A percentile compares a stretch with the other conserved stretches of the same genome.
These are phyloP conservation scores for Rhineura floridana DNA, from an alignment of 2,113 vertebrate species.

Conservation along the genomic window DNA sequence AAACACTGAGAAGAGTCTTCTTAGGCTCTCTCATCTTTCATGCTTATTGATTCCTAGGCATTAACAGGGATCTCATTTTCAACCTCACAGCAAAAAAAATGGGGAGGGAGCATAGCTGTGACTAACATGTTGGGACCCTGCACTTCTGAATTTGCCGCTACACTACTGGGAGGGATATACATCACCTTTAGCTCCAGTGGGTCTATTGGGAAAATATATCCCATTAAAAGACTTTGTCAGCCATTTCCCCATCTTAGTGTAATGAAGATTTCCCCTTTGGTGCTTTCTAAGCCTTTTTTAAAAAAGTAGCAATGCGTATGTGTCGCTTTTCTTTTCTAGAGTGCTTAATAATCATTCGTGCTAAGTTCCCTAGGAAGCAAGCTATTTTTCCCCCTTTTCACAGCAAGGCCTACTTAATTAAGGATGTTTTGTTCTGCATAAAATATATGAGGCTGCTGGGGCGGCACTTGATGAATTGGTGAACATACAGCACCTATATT, in stretches of 20 bases:
- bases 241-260: slow-evolving; percentile 35
- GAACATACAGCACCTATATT: slow-evolving; percentile 59
- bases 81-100: no score
- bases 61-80: no score
- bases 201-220: slow-evolving; percentile 8
- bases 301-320: slow-evolving; percentile 2
- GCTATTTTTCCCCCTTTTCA: slow-evolving; percentile 51
- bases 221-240: slow-evolving; percentile 15
- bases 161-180: background rate
- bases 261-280: slow-evolving; percentile 27
- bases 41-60: no score
- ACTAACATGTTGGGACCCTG: no score
- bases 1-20: no score
- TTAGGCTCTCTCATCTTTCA: no score
- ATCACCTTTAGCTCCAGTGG: background rate
- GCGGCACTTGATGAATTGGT: slow-evolving; percentile 59
- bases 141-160: no score
- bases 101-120: no score
- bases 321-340: slow-evolving; percentile 46
- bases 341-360: slow-evolving; percentile 57
- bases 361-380: slow-evolving; percentile 62
- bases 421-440: slow-evolving; percentile 51
- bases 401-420: slow-evolving; percentile 62
- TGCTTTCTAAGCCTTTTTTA: slow-evolving; percentile 30
- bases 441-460: slow-evolving; percentile 54